Conservation (phyloP, 2,797 vertebrate genomes). For the Coracias cyanogaster region DNA sequence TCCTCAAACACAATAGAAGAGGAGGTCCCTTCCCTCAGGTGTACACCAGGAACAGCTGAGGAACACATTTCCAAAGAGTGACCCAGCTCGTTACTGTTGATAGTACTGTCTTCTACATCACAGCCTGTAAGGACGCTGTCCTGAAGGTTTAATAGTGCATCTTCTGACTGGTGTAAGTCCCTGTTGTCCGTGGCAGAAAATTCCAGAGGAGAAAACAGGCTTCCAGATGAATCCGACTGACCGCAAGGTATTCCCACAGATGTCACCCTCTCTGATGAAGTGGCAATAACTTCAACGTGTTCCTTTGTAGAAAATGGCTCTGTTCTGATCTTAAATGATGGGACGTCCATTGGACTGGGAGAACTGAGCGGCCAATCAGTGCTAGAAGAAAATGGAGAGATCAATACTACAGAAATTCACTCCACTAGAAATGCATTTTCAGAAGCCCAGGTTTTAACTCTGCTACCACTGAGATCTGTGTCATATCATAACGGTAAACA, state of each 20-base stretch:
- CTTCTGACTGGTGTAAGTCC: constrained; percentile 64
- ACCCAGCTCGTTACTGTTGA: constrained; percentile 80
- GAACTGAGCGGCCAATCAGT: constrained; percentile 94
- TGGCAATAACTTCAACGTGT: constrained; percentile 75
- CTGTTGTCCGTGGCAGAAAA: constrained; percentile 60
- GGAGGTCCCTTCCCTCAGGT: constrained; percentile 89
- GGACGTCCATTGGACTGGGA: constrained; percentile 89
- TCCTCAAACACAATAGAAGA: constrained; percentile 99
- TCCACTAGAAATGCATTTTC: background rate
- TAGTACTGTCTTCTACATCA: constrained; percentile 80
- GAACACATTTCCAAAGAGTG: constrained; percentile 86
- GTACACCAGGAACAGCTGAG: constrained; percentile 73
- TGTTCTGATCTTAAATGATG: constrained; percentile 92
- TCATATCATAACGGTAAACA: background rate
- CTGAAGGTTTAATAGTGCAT: constrained; percentile 73
- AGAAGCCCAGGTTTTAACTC: background rate
- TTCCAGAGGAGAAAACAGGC: constrained; percentile 70
- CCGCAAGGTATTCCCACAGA: constrained; percentile 75
- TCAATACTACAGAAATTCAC: background rate
- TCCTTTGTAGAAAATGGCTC: constrained; percentile 81
- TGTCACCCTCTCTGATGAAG: constrained; percentile 40
- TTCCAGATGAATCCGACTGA: constrained; percentile 67
- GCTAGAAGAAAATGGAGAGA: constrained; percentile 70
- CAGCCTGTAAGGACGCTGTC: constrained; percentile 89
- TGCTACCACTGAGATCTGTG: background rate